Evolutionary conservation across 2,113 vertebrate genomes (phyloP).

Genomic region (Xenopus borealis): DNA sequence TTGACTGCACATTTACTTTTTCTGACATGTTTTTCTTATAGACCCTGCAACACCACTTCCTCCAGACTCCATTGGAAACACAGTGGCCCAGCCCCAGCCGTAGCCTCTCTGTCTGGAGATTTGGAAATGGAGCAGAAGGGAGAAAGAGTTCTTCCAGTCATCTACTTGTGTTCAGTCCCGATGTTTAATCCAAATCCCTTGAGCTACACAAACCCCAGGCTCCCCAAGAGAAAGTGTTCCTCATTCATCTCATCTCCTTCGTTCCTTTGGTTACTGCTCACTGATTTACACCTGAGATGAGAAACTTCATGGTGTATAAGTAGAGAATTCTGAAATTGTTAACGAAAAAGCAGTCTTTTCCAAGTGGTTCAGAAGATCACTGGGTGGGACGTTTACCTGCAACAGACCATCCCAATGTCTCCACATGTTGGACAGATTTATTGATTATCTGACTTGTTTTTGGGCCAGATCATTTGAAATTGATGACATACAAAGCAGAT

Average conservation of each 20-base stretch:
- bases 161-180: neutral
- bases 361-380: neutral
- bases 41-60: slow-evolving; percentile 23
- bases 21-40: neutral
- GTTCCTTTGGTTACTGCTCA: slow-evolving; percentile 6
- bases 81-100: slow-evolving; percentile 28
- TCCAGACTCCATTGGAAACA: slow-evolving; percentile 28
- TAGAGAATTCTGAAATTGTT: neutral
- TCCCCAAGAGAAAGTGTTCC: neutral
- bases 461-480: too few relatives aligned
- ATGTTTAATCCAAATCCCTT: neutral
- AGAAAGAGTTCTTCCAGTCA: neutral
- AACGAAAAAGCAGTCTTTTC: neutral
- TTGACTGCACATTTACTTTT: neutral
- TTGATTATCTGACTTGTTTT: too few relatives aligned
- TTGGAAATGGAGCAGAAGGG: neutral
- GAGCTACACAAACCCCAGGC: neutral
- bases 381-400: slow-evolving; percentile 7
- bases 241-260: slow-evolving; percentile 3
- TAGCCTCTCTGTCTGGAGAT: neutral
- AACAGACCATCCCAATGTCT: neutral
- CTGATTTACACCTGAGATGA: slow-evolving; percentile 1
- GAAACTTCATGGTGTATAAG: neutral
- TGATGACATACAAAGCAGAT: too few relatives aligned
- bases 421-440: too few relatives aligned